phyloP scores from a whole-genome alignment of 2,888 invertebrate genomes.

The Ligdia adustata region DNA sequence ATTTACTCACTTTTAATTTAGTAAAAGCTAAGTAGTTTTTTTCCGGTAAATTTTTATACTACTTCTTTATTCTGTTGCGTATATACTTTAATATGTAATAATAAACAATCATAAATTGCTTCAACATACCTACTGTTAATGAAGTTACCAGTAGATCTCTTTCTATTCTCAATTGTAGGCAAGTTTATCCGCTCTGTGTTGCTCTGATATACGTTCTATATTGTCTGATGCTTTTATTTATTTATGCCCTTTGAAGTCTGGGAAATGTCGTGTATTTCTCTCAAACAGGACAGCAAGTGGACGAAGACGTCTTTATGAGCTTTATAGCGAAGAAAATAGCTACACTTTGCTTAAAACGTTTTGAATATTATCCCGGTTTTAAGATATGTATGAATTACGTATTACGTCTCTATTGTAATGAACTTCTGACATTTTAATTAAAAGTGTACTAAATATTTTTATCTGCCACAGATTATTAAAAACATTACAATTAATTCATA shows the following conservation, averaged over 20 bases:
- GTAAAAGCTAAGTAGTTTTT: too few species aligned
- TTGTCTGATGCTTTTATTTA: conserved; percentile 27
- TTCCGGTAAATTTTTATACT: too few species aligned
- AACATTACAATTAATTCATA: background rate
- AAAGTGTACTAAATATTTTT: too few species aligned
- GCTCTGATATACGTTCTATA: conserved; percentile 15
- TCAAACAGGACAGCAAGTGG: conserved; percentile 17
- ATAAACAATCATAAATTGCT: too few species aligned
- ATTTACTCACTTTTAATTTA: too few species aligned
- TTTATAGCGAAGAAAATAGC: conserved; percentile 8
- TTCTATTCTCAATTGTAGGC: background rate
- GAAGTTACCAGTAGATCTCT: background rate
- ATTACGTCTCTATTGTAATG: background rate
- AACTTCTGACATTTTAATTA: background rate
- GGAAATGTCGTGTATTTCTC: conserved; percentile 16
- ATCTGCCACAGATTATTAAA: too few species aligned
- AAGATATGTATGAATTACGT: background rate
- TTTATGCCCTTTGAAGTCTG: conserved; percentile 29
- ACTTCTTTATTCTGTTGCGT: too few species aligned
- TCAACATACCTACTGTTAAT: too few species aligned
- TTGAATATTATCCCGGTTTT: background rate
- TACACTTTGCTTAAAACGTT: conserved; percentile 3
- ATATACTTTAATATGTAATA: too few species aligned
- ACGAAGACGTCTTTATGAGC: conserved; percentile 15
- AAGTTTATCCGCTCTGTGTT: conserved; percentile 22